Percentiles rank a stretch among this genome's conserved stretches.
phyloP scores from a whole-genome alignment of 2,797 vertebrate species.

The Salarias fasciatus region DNA sequence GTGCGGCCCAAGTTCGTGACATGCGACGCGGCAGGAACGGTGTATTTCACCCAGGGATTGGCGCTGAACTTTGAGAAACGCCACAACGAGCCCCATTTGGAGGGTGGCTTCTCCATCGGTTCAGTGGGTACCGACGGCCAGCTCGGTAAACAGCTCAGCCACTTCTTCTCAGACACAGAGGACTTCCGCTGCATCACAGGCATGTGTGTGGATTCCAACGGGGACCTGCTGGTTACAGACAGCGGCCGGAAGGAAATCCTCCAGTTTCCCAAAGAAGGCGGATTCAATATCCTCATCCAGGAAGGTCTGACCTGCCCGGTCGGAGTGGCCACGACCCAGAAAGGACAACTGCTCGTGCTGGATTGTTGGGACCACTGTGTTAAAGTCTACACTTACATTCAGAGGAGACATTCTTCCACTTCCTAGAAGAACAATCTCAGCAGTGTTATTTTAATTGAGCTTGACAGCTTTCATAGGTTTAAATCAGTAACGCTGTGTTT shows the following conservation, averaged over 20 bases:
- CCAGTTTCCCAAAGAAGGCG: slow-evolving; percentile 95
- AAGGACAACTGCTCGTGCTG: slow-evolving; percentile 95
- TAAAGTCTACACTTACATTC: slow-evolving; percentile 95
- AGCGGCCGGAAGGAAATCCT: slow-evolving; percentile 95
- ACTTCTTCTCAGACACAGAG: slow-evolving; percentile 95
- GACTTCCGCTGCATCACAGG: slow-evolving; percentile 98
- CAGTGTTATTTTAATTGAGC: slow-evolving; percentile 17
- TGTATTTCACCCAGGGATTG: slow-evolving; percentile 97
- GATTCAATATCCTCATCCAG: slow-evolving; percentile 91
- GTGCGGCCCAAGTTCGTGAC: slow-evolving; percentile 97
- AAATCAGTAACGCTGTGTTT: slow-evolving; percentile 3
- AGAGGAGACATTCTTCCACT: slow-evolving; percentile 86
- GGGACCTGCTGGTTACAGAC: slow-evolving; percentile 95
- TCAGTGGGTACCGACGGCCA: slow-evolving; percentile 92
- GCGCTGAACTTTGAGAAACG: slow-evolving; percentile 95
- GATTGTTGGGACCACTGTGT: slow-evolving; percentile 99
- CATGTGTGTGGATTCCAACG: slow-evolving; percentile 95
- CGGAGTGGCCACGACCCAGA: slow-evolving; percentile 94
- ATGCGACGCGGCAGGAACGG: slow-evolving; percentile 91
- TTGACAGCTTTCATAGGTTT: slow-evolving; percentile 3
- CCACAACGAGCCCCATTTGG: slow-evolving; percentile 94
- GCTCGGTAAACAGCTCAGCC: slow-evolving; percentile 94
- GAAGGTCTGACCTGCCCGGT: slow-evolving; percentile 95
- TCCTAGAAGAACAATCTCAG: slow-evolving; percentile 61
- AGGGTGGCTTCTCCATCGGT: slow-evolving; percentile 96